These are phyloP conservation scores for Oryzaephilus surinamensis DNA, from an alignment of 1,140 invertebrate species.

Conservation along the genomic window DNA sequence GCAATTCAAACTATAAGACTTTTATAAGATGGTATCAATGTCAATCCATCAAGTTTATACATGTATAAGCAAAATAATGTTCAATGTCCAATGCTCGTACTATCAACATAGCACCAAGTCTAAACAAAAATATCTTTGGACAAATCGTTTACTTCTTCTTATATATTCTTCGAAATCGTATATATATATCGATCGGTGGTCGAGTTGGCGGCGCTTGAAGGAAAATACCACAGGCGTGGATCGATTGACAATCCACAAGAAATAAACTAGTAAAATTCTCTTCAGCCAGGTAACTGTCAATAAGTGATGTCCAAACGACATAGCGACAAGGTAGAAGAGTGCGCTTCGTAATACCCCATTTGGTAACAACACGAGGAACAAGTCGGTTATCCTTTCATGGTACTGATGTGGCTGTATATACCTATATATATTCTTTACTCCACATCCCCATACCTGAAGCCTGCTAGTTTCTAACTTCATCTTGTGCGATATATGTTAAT, in stretches of 20 bases:
- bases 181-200: no score
- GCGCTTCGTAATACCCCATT: slow-evolving; percentile 11
- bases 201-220: slow-evolving; percentile 5
- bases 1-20: no score
- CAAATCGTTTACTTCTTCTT: slow-evolving; percentile 10
- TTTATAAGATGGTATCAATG: no score
- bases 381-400: slow-evolving; percentile 10
- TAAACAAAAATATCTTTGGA: no score
- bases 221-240: slow-evolving; percentile 9
- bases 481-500: slow-evolving; percentile 20
- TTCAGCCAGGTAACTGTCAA: slow-evolving; percentile 14
- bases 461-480: slow-evolving; percentile 18
- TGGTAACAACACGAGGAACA: slow-evolving; percentile 11
- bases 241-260: slow-evolving; percentile 10
- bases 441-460: no score
- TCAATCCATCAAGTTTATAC: no score
- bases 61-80: no score
- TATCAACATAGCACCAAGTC: no score
- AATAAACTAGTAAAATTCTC: slow-evolving; percentile 16
- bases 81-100: no score
- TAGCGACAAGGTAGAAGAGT: slow-evolving; percentile 13
- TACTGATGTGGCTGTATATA: no score
- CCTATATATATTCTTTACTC: no score
- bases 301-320: slow-evolving; percentile 11
- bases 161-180: slow-evolving; percentile 12